A percentile compares a stretch with the other conserved stretches of the same genome.
Conservation (phyloP, 1,140 invertebrate genomes). For the Camponotus pennsylvanicus region DNA sequence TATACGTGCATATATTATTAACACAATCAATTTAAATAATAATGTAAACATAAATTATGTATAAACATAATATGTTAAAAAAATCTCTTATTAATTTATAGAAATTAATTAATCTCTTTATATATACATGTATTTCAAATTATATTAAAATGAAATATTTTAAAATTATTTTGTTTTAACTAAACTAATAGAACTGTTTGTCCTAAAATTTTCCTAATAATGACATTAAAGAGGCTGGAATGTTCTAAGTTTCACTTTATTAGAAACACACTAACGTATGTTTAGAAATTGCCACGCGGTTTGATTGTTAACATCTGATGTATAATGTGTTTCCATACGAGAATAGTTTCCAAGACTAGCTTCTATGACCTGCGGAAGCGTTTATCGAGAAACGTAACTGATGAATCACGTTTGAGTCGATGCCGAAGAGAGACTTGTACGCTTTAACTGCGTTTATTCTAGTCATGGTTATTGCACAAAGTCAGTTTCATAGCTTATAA, state of each 20-base stretch:
- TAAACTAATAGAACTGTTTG: neutral
- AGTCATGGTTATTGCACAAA: neutral
- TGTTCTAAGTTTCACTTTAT: slow-evolving; percentile 1
- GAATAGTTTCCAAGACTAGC: slow-evolving; percentile 45
- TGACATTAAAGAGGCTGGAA: neutral
- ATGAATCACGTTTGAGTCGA: slow-evolving; percentile 39
- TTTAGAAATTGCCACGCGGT: slow-evolving; percentile 16
- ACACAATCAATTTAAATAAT: neutral
- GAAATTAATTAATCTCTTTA: no score
- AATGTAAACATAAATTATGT: neutral
- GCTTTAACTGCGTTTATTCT: neutral
- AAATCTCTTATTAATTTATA: no score
- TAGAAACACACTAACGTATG: slow-evolving; percentile 15
- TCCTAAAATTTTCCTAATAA: neutral
- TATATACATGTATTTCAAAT: neutral
- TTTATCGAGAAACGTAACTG: slow-evolving; percentile 35
- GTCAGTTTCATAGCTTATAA: neutral
- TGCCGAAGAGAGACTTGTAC: neutral
- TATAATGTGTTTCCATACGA: slow-evolving; percentile 18
- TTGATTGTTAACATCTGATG: slow-evolving; percentile 9
- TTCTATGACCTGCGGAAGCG: slow-evolving; percentile 11
- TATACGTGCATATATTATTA: neutral
- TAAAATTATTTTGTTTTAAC: neutral
- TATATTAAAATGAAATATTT: neutral
- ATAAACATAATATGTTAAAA: no score